Conservation (phyloP, 2,888 invertebrate species). For the Gari tellinella region DNA sequence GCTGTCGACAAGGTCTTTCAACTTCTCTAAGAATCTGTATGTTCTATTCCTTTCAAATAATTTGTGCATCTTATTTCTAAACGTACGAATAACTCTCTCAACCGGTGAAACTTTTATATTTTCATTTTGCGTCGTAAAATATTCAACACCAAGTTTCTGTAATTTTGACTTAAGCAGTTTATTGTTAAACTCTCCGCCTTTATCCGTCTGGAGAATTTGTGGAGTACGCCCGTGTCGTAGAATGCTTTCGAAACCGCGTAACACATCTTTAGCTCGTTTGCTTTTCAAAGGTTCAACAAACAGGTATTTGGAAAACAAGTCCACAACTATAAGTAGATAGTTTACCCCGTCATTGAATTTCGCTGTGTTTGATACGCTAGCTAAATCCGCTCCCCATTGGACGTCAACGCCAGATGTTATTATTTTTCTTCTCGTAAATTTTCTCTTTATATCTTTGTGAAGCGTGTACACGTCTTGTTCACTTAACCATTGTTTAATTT, state of each 20-base stretch:
- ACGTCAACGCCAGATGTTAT: too few species aligned
- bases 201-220: constrained; percentile 26
- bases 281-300: constrained; percentile 31
- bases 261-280: constrained; percentile 17
- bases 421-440: too few species aligned
- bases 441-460: too few species aligned
- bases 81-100: constrained; percentile 28
- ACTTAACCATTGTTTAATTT: constrained; percentile 41
- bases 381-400: too few species aligned
- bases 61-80: constrained; percentile 24
- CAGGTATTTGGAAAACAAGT: constrained; percentile 37
- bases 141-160: constrained; percentile 13
- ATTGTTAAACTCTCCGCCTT: constrained; percentile 35
- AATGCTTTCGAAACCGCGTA: constrained; percentile 14
- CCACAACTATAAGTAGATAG: too few species aligned
- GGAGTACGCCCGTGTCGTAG: constrained; percentile 11
- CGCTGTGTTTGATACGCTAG: too few species aligned
- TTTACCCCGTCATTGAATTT: constrained; percentile 29
- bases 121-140: constrained; percentile 31
- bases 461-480: constrained; percentile 40
- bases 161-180: constrained; percentile 10
- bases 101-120: constrained; percentile 17
- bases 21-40: constrained; percentile 24
- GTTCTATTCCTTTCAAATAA: constrained; percentile 25
- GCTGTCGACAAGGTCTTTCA: too few species aligned